Percentiles rank a stretch among this genome's conserved stretches.
Evolutionary conservation across 2,888 invertebrate genomes (phyloP).

Genomic region (Nephrocerus scutellatus): DNA sequence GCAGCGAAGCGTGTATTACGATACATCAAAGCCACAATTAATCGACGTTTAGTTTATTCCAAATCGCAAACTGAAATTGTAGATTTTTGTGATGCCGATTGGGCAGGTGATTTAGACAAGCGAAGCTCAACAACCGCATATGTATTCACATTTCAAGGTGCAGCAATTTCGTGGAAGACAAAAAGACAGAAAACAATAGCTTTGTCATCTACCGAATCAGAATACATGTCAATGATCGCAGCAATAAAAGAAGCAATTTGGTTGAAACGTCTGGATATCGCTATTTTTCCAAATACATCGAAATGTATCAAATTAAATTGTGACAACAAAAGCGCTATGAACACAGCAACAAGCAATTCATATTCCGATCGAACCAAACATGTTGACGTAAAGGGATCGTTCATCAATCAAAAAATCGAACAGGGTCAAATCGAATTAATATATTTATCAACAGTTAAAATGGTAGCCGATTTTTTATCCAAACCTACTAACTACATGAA

Average conservation of each 20-base stretch:
- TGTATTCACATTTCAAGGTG: conserved; percentile 8
- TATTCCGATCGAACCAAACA: conserved; percentile 13
- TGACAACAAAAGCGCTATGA: conserved; percentile 16
- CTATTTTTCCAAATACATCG: conserved; percentile 2
- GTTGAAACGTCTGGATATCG: conserved; percentile 8
- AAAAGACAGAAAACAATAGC: conserved; percentile 10
- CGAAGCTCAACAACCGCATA: conserved; percentile 8
- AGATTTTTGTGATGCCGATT: conserved; percentile 12
- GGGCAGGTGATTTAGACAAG: conserved; percentile 8
- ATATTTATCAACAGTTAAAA: not conserved
- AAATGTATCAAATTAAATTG: conserved; percentile 7
- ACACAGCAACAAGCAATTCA: conserved; percentile 5
- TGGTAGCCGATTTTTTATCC: not conserved
- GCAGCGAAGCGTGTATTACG: conserved; percentile 18
- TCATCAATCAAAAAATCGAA: conserved; percentile 8
- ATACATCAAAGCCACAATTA: conserved; percentile 16
- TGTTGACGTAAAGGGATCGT: conserved; percentile 7
- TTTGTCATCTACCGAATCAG: conserved; percentile 11
- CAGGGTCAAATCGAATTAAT: not conserved
- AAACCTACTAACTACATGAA: not conserved
- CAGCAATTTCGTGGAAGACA: conserved; percentile 10
- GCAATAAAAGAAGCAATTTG: conserved; percentile 8
- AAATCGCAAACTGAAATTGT: not conserved
- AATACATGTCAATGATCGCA: conserved; percentile 8
- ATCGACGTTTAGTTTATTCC: conserved; percentile 1